Conservation (phyloP, 2,888 invertebrate genomes). For the Mycogona germanica region DNA sequence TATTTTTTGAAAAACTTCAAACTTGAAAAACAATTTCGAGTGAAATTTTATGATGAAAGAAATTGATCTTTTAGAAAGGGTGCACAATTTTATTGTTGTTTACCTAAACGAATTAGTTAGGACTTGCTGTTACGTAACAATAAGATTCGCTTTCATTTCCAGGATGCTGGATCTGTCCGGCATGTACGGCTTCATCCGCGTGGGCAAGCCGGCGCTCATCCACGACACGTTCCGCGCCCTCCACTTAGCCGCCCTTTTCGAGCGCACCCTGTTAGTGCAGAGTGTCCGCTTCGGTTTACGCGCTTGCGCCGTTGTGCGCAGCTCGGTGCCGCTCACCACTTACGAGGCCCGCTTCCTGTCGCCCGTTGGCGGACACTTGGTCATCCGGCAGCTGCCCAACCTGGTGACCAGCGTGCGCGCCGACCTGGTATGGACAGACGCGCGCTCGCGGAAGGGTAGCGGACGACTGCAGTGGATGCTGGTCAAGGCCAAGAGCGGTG, state of each 20-base stretch:
- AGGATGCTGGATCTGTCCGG: slow-evolving; percentile 4
- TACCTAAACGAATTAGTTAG: no score
- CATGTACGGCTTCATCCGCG: slow-evolving; percentile 3
- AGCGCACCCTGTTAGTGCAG: slow-evolving; percentile 1
- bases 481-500: not conserved
- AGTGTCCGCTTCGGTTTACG: slow-evolving; percentile 3
- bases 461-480: not conserved
- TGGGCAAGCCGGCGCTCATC: not conserved
- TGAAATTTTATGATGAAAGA: no score
- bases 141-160: not conserved
- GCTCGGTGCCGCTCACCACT: slow-evolving; percentile 1
- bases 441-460: not conserved
- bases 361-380: slow-evolving; percentile 5
- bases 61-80: no score
- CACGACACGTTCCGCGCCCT: not conserved
- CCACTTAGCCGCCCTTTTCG: not conserved
- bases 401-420: slow-evolving; percentile 4
- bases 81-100: no score
- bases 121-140: no score
- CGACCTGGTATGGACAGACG: slow-evolving; percentile 4
- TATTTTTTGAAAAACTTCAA: no score
- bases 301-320: slow-evolving; percentile 6
- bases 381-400: slow-evolving; percentile 2
- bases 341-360: slow-evolving; percentile 6
- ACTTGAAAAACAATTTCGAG: no score